Evolutionary conservation across 2,888 invertebrate species (phyloP).

Genomic region (Tipula confusa): DNA sequence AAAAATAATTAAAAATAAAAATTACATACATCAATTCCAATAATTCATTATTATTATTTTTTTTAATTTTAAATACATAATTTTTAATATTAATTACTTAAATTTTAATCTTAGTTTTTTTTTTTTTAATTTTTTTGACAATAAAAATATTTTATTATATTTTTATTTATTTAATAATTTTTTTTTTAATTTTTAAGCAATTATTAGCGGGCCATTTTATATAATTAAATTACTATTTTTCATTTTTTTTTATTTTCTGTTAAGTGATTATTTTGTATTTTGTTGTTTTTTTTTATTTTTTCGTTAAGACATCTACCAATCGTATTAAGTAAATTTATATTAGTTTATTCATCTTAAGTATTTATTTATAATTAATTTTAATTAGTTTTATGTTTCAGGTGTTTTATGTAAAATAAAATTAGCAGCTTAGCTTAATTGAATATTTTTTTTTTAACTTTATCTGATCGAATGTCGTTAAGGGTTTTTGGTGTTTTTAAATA

Average conservation of each 20-base stretch:
- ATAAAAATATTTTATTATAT: neutral
- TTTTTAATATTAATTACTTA: constrained; percentile 8
- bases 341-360: neutral
- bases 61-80: neutral
- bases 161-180: neutral
- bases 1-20: neutral
- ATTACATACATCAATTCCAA: neutral
- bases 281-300: neutral
- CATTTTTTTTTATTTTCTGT: neutral
- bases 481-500: neutral
- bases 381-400: neutral
- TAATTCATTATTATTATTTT: neutral
- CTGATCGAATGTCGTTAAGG: neutral
- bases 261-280: neutral
- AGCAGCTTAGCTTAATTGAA: neutral
- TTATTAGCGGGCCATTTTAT: neutral
- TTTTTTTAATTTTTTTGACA: neutral
- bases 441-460: neutral
- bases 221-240: neutral
- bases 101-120: neutral
- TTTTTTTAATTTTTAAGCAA: neutral
- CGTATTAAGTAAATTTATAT: neutral
- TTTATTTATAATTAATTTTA: neutral
- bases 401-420: neutral
- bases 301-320: neutral